Evolutionary conservation across 2,797 vertebrate species (phyloP).

Genomic region (Pygocentrus nattereri): DNA sequence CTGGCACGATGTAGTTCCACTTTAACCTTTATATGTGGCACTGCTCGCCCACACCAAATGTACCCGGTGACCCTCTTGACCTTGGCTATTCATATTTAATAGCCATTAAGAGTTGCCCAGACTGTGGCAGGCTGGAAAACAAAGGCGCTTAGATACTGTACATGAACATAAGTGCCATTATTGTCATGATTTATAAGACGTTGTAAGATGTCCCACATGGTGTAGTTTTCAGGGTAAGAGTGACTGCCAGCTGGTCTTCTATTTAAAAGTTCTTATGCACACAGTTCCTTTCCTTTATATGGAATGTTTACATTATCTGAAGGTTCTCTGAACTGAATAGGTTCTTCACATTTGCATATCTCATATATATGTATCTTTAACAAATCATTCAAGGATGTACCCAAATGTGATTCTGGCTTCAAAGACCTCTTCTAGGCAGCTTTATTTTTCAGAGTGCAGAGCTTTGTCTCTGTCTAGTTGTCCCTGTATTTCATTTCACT

Average conservation of each 20-base stretch:
- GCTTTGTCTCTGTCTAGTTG: constrained; percentile 7
- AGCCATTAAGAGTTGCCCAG: constrained; percentile 60
- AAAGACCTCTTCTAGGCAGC: background rate
- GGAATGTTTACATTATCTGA: background rate
- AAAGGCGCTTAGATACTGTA: constrained; percentile 33
- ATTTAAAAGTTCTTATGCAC: background rate
- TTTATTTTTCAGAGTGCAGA: too few species aligned
- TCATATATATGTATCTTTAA: background rate
- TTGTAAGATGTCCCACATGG: constrained; percentile 23
- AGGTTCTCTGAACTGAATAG: too few species aligned
- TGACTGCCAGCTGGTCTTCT: background rate
- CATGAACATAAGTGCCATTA: constrained; percentile 24
- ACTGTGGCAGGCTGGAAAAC: constrained; percentile 52
- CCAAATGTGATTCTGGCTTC: background rate
- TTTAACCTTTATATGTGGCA: constrained; percentile 82
- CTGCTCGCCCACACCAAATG: constrained; percentile 79
- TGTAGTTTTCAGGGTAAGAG: constrained; percentile 1
- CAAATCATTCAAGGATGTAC: too few species aligned
- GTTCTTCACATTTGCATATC: too few species aligned
- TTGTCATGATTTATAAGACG: constrained; percentile 26
- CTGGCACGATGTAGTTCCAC: constrained; percentile 73
- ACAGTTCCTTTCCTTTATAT: background rate
- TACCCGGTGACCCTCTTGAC: constrained; percentile 74
- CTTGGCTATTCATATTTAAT: constrained; percentile 80
- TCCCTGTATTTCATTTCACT: constrained; percentile 52